Conservation (phyloP, 2,113 vertebrate species). For the Myodes glareolus region DNA sequence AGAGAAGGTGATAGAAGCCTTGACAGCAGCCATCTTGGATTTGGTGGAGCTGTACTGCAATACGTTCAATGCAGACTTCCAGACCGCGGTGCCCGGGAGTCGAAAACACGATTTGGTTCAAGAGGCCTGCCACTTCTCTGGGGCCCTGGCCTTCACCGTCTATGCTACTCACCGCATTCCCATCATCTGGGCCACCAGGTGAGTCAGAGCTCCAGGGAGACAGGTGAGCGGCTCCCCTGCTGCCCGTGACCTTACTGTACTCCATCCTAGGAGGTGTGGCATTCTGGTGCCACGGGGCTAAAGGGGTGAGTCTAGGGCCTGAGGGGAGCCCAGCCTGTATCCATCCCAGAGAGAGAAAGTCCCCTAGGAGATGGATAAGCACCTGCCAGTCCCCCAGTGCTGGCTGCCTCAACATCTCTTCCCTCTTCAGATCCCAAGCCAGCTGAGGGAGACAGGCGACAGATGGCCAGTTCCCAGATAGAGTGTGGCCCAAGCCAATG, state of each 20-base stretch:
- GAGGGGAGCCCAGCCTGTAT: not conserved
- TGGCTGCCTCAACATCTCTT: constrained; percentile 42
- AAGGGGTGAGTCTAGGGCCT: not conserved
- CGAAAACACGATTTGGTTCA: constrained; percentile 83
- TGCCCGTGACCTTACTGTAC: not conserved
- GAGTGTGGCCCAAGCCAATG: constrained; percentile 68
- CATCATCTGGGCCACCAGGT: constrained; percentile 97
- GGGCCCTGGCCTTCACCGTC: constrained; percentile 92
- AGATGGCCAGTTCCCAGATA: constrained; percentile 83
- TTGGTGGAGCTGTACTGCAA: constrained; percentile 96
- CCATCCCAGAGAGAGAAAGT: not conserved
- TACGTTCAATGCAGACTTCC: constrained; percentile 98
- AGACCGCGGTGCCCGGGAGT: constrained; percentile 86
- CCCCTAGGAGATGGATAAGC: not conserved
- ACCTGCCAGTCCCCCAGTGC: not conserved
- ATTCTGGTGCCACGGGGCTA: not conserved
- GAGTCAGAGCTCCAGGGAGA: not conserved
- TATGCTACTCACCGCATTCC: constrained; percentile 96
- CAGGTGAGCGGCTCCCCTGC: not conserved
- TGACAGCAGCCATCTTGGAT: constrained; percentile 94
- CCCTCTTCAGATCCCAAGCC: constrained; percentile 44
- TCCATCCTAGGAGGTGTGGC: not conserved
- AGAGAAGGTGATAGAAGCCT: constrained; percentile 94
- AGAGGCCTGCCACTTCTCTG: constrained; percentile 91
- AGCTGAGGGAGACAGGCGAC: constrained; percentile 72